Conservation (phyloP, 2,888 invertebrate genomes). For the Drosophila greeni region DNA sequence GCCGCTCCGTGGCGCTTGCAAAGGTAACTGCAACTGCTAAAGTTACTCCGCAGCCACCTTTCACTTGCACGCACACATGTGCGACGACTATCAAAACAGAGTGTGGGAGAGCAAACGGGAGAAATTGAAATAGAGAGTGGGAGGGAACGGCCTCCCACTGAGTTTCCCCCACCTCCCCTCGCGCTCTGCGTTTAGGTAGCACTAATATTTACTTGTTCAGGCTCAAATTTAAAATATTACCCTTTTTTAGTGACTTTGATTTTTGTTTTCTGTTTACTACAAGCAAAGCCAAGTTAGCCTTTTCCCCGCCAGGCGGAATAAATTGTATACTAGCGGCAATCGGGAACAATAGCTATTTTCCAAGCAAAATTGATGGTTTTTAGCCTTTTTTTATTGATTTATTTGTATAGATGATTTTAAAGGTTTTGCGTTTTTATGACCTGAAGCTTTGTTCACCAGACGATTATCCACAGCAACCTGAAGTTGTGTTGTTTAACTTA, state of each 20-base stretch:
- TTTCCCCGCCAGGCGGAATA: too few species aligned
- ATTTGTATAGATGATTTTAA: too few species aligned
- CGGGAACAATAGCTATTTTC: too few species aligned
- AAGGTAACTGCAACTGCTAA: constrained; percentile 22
- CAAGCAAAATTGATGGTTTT: too few species aligned
- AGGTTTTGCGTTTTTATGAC: too few species aligned
- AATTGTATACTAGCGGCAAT: too few species aligned
- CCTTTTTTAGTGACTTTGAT: constrained; percentile 7
- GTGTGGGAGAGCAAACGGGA: constrained; percentile 5
- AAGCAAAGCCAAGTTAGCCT: too few species aligned
- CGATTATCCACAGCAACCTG: too few species aligned
- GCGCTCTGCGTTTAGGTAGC: neutral
- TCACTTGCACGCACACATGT: constrained; percentile 6
- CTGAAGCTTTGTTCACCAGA: too few species aligned
- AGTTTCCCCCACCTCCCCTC: neutral
- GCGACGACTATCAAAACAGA: constrained; percentile 17
- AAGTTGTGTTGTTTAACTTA: too few species aligned
- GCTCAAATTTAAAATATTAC: constrained; percentile 1
- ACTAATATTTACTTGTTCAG: constrained; percentile 5
- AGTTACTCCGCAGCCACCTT: constrained; percentile 32
- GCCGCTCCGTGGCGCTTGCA: constrained; percentile 22
- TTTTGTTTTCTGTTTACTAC: constrained; percentile 18
- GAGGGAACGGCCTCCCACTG: constrained; percentile 10
- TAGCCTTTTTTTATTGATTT: too few species aligned
- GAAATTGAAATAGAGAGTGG: constrained; percentile 5